Evolutionary conservation across 2,113 vertebrate genomes (phyloP).

Genomic region (Herpetotheres cachinnans): DNA sequence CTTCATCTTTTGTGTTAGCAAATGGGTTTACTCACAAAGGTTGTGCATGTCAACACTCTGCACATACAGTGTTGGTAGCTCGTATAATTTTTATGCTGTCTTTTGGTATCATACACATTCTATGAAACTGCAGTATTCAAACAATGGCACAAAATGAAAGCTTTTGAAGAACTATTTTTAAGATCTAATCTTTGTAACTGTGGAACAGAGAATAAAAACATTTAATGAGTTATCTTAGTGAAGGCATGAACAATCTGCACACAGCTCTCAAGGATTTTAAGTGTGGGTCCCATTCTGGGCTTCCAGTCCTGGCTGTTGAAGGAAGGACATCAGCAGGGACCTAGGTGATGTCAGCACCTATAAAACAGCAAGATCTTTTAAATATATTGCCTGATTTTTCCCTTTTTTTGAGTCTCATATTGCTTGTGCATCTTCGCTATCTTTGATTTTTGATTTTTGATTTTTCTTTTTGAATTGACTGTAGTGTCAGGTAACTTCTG

Average conservation of each 20-base stretch:
- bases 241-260: neutral
- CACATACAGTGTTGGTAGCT: fast-evolving
- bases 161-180: neutral
- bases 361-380: neutral
- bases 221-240: neutral
- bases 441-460: neutral
- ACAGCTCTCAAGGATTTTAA: neutral
- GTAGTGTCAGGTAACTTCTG: neutral
- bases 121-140: neutral
- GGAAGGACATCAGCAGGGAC: neutral
- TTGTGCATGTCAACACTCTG: neutral
- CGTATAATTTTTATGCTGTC: neutral
- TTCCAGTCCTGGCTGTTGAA: neutral
- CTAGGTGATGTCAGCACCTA: neutral
- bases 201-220: neutral
- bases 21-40: fast-evolving
- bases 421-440: neutral
- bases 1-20: neutral
- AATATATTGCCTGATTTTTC: neutral
- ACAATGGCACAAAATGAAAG: neutral
- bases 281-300: fast-evolving
- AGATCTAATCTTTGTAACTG: neutral
- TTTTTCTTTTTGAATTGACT: neutral
- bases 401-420: neutral
- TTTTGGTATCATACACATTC: neutral